Base-by-base conservation (phyloP, 2,888 invertebrate genomes). In the Spisula subtruncata region DNA sequence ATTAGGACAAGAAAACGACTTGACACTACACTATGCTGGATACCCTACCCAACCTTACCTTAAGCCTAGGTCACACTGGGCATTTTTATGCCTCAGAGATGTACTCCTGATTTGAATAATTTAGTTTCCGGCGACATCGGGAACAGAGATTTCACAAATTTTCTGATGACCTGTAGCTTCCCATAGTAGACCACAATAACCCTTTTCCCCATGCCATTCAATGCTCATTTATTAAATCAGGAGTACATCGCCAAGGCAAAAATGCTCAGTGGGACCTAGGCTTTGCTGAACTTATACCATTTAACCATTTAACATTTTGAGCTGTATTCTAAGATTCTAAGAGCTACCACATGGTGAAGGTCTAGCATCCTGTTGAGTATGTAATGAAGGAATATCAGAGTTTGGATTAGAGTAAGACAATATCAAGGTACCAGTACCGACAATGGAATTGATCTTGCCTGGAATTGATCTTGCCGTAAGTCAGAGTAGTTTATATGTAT, bases 381-480 rank as follows among this genome's bases (percentile, higher is more conserved):
- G 32, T 75, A 75, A 32, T 35, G 75, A 75, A 75, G 16, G 32
- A 75, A 75, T 32, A 14, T 25, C 75, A 35, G 32, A 5, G 32
- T 35, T 32, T 12, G 75, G 75, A 75, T 75, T 75, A 75, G 14
- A 75, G 75, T 14, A 75, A 75, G 75, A 32, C 32, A n/a, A n/a
- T n/a, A n/a, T n/a, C n/a, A n/a, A n/a, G n/a, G n/a, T n/a, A n/a
- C n/a, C n/a, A 75, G 35, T 5, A 75, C 32, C 75, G 32, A 1
- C 14, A 75, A 18, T 75, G 83, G 71, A 83, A 71, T 79, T 46
- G 41, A 85, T 85, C 85, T 75, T 25, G 35, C 32, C n/a, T 75
- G 83, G 71, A 83, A 71, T 79, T 46, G 41, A 85, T 85, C 85
- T 75, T 25, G 35, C 32, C n/a, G 29, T 75, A 79, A 51, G 51